These are phyloP conservation scores for Phalacrocorax pelagicus DNA, from an alignment of 2,113 vertebrate species.

Conservation along the genomic window DNA sequence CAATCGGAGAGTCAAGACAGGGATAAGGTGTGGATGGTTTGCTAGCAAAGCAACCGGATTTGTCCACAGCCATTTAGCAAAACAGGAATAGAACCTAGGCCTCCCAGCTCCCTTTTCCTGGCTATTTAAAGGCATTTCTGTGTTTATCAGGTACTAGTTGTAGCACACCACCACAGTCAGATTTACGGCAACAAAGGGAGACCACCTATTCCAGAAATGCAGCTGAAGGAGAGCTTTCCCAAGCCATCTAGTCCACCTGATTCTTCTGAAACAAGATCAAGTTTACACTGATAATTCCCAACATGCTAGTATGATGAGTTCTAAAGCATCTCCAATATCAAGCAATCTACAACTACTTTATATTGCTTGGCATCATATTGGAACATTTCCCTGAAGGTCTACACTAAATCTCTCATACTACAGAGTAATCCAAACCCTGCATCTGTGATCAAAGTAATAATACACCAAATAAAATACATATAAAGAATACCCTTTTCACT, in stretches of 20 bases:
- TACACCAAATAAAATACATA: neutral
- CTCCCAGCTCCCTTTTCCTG: neutral
- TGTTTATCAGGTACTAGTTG: neutral
- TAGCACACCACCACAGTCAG: neutral
- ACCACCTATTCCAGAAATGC: neutral
- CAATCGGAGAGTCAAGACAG: neutral
- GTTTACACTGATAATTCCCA: neutral
- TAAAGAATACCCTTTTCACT: neutral
- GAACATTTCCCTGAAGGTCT: neutral
- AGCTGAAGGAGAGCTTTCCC: neutral
- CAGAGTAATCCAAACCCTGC: neutral
- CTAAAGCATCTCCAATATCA: neutral
- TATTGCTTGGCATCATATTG: neutral
- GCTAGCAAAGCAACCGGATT: neutral
- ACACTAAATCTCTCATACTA: neutral
- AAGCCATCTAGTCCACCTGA: neutral
- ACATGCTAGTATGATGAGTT: neutral
- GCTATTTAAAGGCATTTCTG: neutral
- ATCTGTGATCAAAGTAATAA: neutral
- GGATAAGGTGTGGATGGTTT: neutral
- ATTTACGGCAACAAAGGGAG: neutral
- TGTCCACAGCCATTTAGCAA: neutral
- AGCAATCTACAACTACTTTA: neutral
- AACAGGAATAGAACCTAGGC: neutral
- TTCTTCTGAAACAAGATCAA: neutral